These are phyloP conservation scores for Drosophila kikkawai DNA, from an alignment of 1,140 invertebrate genomes.

Conservation along the genomic window DNA sequence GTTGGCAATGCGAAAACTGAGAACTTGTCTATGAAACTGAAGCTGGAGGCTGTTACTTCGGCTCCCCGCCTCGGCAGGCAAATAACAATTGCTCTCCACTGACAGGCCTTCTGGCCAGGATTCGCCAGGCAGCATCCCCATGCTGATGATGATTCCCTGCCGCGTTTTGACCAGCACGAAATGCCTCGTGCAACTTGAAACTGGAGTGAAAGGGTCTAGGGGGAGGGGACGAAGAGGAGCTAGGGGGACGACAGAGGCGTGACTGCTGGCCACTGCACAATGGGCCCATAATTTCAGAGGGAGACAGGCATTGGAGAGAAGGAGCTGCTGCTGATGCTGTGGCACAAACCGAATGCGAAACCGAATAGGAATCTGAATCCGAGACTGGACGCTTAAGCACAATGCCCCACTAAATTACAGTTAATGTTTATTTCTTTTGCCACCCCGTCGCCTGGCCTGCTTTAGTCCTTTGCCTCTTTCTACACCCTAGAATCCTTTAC, in stretches of 20 bases:
- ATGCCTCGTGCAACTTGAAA: constrained; percentile 78
- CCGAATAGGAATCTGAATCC: constrained; percentile 45
- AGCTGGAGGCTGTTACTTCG: constrained; percentile 37
- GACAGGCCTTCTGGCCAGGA: constrained; percentile 62
- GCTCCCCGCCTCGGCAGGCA: constrained; percentile 44
- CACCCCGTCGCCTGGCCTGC: constrained; percentile 30
- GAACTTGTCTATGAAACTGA: constrained; percentile 60
- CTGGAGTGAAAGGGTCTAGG: constrained; percentile 42
- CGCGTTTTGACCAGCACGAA: constrained; percentile 80
- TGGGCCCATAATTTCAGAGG: constrained; percentile 75
- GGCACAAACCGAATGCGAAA: constrained; percentile 50
- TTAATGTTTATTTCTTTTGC: constrained; percentile 82
- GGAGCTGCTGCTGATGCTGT: background rate
- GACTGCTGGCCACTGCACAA: constrained; percentile 58
- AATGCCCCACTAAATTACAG: constrained; percentile 83
- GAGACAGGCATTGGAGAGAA: constrained; percentile 20
- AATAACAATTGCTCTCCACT: constrained; percentile 82
- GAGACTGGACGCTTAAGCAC: constrained; percentile 79
- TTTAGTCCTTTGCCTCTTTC: background rate
- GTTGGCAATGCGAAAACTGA: constrained; percentile 77
- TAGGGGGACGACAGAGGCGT: constrained; percentile 17
- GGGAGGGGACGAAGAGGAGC: background rate
- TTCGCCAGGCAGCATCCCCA: constrained; percentile 5
- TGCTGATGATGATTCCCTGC: constrained; percentile 44
- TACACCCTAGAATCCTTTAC: constrained; percentile 4